Base-by-base conservation (phyloP, 2,888 invertebrate species). In the Chaitophorus viminalis region DNA sequence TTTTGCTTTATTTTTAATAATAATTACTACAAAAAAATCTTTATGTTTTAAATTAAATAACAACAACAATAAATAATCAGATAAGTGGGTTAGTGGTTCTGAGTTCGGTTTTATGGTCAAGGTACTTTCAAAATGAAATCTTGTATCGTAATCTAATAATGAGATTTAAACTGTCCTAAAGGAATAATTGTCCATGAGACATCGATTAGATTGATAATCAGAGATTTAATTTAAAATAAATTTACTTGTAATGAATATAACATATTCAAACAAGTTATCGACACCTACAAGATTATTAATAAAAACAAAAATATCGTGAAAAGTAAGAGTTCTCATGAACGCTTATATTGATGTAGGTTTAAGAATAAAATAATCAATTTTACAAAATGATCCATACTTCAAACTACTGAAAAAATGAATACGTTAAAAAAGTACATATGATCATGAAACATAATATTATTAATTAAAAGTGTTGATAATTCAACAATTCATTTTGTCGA, bases 71-170 rank as follows among this genome's bases (percentile, higher is more conserved):
- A 82, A 82, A 54, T 54, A 54, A 54, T 31, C 39, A 46, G 75
- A 52, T 85, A 85, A 85, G 54, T 79, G 54, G 86, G 78, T 79
- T 78, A 78, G 84, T 86, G 78, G 36, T 70, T 86, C 72, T n/a
- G 29, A 72, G 25, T 78, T 29, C 5, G 14, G 11, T 25, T 5
- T 33, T 65, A 76, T 25, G 68, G 39, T 78, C 86, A 86, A 86
- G 78, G 78, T 6, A 65, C 46, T 76, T 31, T 39, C 39, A 46
- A 70, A 72, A 31, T 70, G 21, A 83, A 75, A 83, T 75, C 60
- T 29, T 14, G n/a, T 29, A 18, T 9, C 18, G 29, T 33, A 11
- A 83, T 83, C 74, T 60, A 39, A 29, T 5, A 74, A 54, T 21
- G 2, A 33, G 54, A 81, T 17, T 6, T 18, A 36, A 1, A 36